phyloP scores from a whole-genome alignment of 2,797 vertebrate species.

The Spinus pinus region DNA sequence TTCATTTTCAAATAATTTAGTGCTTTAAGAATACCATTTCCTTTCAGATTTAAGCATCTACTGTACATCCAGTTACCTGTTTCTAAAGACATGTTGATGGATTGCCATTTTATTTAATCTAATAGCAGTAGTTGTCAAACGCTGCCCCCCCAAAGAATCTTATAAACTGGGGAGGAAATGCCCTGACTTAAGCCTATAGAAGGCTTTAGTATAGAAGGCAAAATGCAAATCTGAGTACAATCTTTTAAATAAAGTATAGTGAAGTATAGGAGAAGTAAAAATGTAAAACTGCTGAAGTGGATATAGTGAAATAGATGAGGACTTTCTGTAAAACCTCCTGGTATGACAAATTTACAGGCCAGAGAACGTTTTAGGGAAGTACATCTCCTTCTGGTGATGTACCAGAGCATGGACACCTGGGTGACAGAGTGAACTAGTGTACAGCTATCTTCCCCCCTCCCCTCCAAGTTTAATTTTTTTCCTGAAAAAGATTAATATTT shows the following conservation, averaged over 20 bases:
- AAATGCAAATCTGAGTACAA: neutral
- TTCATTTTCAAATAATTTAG: neutral
- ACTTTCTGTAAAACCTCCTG: neutral
- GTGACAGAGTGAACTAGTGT: neutral
- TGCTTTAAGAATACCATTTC: neutral
- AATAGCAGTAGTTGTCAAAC: neutral
- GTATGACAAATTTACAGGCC: neutral
- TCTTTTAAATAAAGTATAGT: neutral
- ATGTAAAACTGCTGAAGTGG: neutral
- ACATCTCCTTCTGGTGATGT: neutral
- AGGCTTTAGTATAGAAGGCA: neutral
- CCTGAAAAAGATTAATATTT: neutral
- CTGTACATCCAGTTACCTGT: neutral
- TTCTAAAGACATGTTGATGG: neutral
- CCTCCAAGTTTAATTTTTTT: neutral
- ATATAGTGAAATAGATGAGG: neutral
- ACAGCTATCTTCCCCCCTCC: fast-evolving
- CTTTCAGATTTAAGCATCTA: neutral
- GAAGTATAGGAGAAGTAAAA: neutral
- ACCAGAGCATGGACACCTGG: neutral
- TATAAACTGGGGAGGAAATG: neutral
- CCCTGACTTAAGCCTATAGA: neutral
- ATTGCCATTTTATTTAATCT: neutral
- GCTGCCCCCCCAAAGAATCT: fast-evolving
- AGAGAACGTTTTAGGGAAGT: neutral